A percentile compares a stretch with the other conserved stretches of the same genome.
phyloP scores from a whole-genome alignment of 23 tunicate species.

The Aplidium turbinatum region DNA sequence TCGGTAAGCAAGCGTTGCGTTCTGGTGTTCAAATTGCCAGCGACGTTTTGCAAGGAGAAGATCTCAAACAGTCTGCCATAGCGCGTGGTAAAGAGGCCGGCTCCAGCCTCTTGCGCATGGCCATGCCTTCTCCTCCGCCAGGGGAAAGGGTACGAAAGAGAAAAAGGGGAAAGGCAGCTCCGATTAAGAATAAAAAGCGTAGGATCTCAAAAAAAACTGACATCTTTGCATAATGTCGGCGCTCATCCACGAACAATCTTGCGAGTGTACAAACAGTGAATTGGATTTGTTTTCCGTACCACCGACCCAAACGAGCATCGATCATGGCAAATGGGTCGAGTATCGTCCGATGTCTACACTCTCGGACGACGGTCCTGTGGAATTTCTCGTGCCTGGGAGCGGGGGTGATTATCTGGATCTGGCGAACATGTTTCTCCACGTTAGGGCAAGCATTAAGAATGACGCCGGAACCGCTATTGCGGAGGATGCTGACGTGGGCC shows the following conservation, averaged over 20 bases:
- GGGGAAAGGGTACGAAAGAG: background rate
- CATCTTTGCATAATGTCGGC: constrained; percentile 10
- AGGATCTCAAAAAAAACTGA: constrained; percentile 2
- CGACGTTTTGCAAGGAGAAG: constrained; percentile 16
- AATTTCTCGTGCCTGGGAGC: constrained; percentile 9
- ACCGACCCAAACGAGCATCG: constrained; percentile 11
- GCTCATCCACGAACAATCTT: background rate
- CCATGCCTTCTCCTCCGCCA: background rate
- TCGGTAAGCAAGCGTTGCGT: constrained; percentile 23
- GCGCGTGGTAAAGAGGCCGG: background rate
- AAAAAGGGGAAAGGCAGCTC: no score
- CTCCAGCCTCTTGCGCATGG: background rate
- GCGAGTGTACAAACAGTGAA: background rate
- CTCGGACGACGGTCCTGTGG: constrained; percentile 17
- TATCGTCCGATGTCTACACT: constrained; percentile 4
- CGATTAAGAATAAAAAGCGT: no score
- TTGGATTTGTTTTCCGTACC: constrained; percentile 29
- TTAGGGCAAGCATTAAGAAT: background rate
- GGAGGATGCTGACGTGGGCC: constrained; percentile 12
- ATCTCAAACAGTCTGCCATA: constrained; percentile 25
- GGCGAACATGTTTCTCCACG: background rate
- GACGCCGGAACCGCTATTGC: constrained; percentile 14
- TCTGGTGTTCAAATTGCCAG: constrained; percentile 24
- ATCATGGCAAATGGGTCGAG: constrained; percentile 5
- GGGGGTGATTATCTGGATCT: constrained; percentile 20